Base-by-base conservation (phyloP, 2,113 vertebrate genomes). In the Vanacampus margaritifer region DNA sequence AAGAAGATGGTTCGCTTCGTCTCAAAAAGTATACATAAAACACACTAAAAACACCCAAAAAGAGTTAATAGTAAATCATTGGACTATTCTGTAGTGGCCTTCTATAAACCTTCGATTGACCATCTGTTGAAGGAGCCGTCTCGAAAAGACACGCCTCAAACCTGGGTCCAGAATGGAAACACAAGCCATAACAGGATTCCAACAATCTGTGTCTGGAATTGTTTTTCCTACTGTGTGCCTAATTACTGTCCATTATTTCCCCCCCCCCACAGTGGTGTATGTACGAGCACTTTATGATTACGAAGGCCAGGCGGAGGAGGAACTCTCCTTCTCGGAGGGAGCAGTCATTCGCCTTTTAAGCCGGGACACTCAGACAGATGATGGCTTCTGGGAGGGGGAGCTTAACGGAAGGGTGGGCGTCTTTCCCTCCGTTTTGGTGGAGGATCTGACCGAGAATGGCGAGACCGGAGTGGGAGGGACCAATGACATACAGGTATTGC, bases 221-320 rank as follows among this genome's bases (percentile, higher is more conserved):
- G 72, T 79, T 69, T 69, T 63, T 77, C 51, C 28, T 21, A 37
- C 39, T 26, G 48, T 63, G 35, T 65, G 26, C 48, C 64, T 72
- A 53, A 71, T 54, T 72, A 9, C 61, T 70, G 41, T 74, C 35
- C 53, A 12, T 64, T 51, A 64, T 36, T 60, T 45, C 12, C 53
- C 63, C 76, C 48, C 12, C 53, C 63, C 76, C 64, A 6, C 89
- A 98, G 96, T 93, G 73, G 94, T 93, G 88, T 98, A 93, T 64
- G 97, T 96, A 26, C 96, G 96, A 87, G 97, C 97, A 89, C 95
- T 99, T 93, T 99, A 99, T 53, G 97, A 98, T 79, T 99, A 99
- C 0, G 95, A 98, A 77, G 96, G 95, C 67, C 97, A 99, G 91
- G 97, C 97, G 0, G 95, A 93, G 0, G 97, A 99, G 0, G 97